Evolutionary conservation across 2,113 vertebrate genomes (phyloP), one percentile per base, ranked within the genome.

Genomic region (Tachysurus vachellii): DNA sequence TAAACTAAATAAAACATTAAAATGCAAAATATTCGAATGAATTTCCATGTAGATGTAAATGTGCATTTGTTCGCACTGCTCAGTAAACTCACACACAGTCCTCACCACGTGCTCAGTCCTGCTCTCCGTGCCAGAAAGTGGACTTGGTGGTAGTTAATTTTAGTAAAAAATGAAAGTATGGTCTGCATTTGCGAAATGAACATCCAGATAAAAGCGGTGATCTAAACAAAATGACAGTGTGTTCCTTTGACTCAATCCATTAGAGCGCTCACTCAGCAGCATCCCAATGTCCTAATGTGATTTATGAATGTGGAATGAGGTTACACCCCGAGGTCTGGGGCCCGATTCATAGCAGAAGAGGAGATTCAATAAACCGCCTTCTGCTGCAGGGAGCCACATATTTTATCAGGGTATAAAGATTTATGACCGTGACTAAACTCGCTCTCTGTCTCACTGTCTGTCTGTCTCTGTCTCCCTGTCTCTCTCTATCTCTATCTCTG

Each of bases 401-500:
- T 80, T 80, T 80, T 36, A 80, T 59, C 54, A 31, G 28, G 17
- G 79, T 42, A 23, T 42, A 80, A 80, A 80, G 54, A 80, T 80
- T 80, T 36, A 80, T 59, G 28, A 80, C 79, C 79, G 14, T 80
- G 56, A 80, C 79, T 57, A 80, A 80, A 59, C 31, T 59, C 54
- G 36, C 44, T 76, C 44, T 76, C 42, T 76, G 4, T 76, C 42
- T 76, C 19, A 2, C 42, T 76, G 6, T 44, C 7, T 75, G 42
- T 75, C 42, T 47, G 2, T 8, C 5, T 50, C 5, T 50, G 47
- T 50, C 47, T 50, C 5, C 8, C 47, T 50, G 47, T 50, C 47
- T 50, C 47, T 50, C 47, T 50, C 5, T 50, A n/a, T n/a, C 4
- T 50, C 47, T 50, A 9, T 50, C 47, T 50, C 47, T 9, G 5